These are phyloP conservation scores for Prionace glauca DNA, from an alignment of 2,797 vertebrate species.

Conservation along the genomic window DNA sequence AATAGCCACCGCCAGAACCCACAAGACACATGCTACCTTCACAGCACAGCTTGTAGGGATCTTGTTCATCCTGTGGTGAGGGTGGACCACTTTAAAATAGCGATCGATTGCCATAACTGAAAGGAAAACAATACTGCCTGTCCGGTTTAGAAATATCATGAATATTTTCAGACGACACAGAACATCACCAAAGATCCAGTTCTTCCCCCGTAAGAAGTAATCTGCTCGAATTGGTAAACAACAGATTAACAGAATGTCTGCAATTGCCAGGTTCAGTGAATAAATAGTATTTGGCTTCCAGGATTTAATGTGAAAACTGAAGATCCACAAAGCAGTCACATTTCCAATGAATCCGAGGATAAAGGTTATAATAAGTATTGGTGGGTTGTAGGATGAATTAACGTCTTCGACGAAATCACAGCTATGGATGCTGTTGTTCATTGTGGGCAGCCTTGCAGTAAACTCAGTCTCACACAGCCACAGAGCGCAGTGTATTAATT, in stretches of 20 bases:
- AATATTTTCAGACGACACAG: background rate
- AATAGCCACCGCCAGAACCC: background rate
- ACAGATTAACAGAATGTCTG: slow-evolving; percentile 60
- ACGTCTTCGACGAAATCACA: background rate
- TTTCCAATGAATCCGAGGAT: slow-evolving; percentile 64
- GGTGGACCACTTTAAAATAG: slow-evolving; percentile 29
- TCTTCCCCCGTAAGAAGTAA: background rate
- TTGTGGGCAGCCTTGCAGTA: background rate
- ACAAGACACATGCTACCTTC: background rate
- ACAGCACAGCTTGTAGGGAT: background rate
- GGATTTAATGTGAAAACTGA: slow-evolving; percentile 57
- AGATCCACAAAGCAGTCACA: slow-evolving; percentile 61
- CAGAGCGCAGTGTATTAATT: too few relatives aligned
- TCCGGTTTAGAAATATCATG: slow-evolving; percentile 19
- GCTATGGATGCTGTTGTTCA: background rate
- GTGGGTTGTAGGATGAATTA: slow-evolving; percentile 46
- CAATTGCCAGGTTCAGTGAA: slow-evolving; percentile 63
- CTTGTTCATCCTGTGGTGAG: background rate
- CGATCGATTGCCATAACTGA: background rate
- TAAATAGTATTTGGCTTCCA: slow-evolving; percentile 68
- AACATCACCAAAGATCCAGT: slow-evolving; percentile 29
- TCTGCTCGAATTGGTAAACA: slow-evolving; percentile 31
- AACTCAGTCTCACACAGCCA: too few relatives aligned
- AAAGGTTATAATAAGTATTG: slow-evolving; percentile 62
- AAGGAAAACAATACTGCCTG: background rate